phyloP scores from a whole-genome alignment of 2,888 invertebrate species.

The Conchocele bisecta region DNA sequence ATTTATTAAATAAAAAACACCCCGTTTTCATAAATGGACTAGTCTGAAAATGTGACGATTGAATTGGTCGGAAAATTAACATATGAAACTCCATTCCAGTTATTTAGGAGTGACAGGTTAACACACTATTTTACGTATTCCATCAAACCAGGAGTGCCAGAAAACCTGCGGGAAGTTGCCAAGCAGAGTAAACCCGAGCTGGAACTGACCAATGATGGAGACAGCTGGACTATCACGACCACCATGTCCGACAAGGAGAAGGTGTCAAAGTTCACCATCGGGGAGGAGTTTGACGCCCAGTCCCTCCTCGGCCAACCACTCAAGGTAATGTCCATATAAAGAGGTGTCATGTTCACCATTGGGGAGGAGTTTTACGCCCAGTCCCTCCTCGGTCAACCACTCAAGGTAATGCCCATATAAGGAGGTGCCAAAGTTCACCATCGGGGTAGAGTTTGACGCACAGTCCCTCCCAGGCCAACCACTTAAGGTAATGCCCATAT shows the following conservation, averaged over 20 bases:
- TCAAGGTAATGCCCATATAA: too few relatives aligned
- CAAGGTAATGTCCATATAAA: too few relatives aligned
- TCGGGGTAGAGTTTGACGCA: constrained; percentile 63
- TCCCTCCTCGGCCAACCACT: constrained; percentile 62
- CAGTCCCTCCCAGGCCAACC: constrained; percentile 60
- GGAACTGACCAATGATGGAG: constrained; percentile 58
- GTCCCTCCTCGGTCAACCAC: constrained; percentile 59
- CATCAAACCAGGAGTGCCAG: constrained; percentile 58
- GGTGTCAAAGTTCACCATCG: constrained; percentile 62
- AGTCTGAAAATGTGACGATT: too few relatives aligned
- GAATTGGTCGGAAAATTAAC: too few relatives aligned
- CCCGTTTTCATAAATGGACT: too few relatives aligned
- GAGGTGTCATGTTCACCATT: too few relatives aligned
- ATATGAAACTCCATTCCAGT: too few relatives aligned
- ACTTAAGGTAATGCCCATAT: constrained; percentile 67
- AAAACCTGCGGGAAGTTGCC: constrained; percentile 59
- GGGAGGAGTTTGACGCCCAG: constrained; percentile 60
- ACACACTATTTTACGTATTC: too few relatives aligned
- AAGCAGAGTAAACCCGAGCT: constrained; percentile 57
- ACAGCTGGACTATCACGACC: constrained; percentile 65
- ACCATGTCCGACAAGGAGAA: constrained; percentile 66
- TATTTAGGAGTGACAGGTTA: too few relatives aligned
- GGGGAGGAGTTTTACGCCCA: constrained; percentile 62
- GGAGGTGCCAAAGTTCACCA: constrained; percentile 59
- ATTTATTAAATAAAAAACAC: too few relatives aligned